Evolutionary conservation across 2,113 vertebrate species (phyloP).

Genomic region (Jacana jacana): DNA sequence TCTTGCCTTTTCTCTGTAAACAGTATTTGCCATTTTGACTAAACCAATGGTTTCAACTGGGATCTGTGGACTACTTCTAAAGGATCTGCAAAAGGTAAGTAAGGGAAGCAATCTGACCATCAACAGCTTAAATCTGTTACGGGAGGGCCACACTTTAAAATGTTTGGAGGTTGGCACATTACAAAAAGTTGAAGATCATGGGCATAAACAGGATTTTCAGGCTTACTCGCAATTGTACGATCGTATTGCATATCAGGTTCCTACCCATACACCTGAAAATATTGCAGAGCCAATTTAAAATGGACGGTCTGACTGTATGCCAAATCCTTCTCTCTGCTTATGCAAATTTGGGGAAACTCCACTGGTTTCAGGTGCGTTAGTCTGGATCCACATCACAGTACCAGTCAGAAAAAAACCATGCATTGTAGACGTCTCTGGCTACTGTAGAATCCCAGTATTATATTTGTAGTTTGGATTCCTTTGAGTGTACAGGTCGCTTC

Average conservation of each 20-base stretch:
- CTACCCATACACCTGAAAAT: not conserved
- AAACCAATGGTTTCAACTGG: not conserved
- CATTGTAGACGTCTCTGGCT: not conserved
- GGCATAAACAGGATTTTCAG: conserved; percentile 4
- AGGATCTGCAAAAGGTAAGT: conserved; percentile 5
- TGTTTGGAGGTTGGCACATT: not conserved
- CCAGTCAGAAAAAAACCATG: not conserved
- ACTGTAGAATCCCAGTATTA: not conserved
- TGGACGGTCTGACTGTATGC: not conserved
- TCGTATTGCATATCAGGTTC: not conserved
- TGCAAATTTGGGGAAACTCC: not conserved
- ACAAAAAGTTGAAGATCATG: not conserved
- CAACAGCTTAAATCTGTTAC: not conserved
- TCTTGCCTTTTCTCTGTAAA: not conserved
- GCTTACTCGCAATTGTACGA: not conserved
- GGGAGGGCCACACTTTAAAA: not conserved
- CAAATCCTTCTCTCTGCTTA: not conserved
- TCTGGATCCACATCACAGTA: not conserved
- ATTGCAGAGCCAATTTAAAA: conserved; percentile 10
- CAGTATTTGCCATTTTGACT: not conserved
- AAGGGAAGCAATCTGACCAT: not conserved
- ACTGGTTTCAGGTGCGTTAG: not conserved
- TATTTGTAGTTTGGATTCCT: conserved; percentile 2
- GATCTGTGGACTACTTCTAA: not conserved
- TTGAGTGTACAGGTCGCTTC: not conserved